Conservation (phyloP, 2,113 vertebrate species). For the Sinocyclocheilus anshuiensis region DNA sequence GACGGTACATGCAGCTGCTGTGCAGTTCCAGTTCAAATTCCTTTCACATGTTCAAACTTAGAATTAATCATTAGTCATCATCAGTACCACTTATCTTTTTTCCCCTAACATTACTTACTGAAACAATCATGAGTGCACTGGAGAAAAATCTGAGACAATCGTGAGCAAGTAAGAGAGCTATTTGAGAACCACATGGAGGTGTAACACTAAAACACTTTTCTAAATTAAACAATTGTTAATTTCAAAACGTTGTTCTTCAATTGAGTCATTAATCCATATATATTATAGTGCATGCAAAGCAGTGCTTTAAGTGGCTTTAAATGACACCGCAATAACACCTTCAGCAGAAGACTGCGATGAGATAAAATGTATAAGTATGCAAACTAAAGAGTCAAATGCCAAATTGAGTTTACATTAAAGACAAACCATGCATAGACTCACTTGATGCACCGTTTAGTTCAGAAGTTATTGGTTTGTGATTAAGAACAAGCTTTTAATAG, state of each 20-base stretch:
- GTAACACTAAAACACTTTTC: neutral
- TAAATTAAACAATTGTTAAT: neutral
- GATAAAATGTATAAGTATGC: slow-evolving; percentile 4
- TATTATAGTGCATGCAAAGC: neutral
- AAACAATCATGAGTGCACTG: no score
- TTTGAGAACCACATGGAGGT: neutral
- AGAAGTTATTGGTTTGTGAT: neutral
- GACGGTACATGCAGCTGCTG: neutral
- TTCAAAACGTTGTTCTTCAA: neutral
- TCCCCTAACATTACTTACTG: neutral
- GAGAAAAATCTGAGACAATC: neutral
- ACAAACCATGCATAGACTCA: neutral
- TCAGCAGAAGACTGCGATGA: neutral
- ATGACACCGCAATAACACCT: neutral
- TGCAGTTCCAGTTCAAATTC: neutral
- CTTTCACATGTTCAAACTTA: neutral
- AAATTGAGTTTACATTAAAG: neutral
- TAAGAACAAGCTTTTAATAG: neutral
- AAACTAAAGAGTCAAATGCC: slow-evolving; percentile 8
- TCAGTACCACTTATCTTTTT: neutral
- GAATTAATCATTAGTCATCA: neutral
- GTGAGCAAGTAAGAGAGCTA: neutral
- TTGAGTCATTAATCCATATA: neutral
- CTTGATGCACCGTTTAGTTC: neutral
- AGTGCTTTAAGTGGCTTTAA: neutral